Evolutionary conservation across 2,113 vertebrate genomes (phyloP).

Genomic region (Cricetomys ansorgei): DNA sequence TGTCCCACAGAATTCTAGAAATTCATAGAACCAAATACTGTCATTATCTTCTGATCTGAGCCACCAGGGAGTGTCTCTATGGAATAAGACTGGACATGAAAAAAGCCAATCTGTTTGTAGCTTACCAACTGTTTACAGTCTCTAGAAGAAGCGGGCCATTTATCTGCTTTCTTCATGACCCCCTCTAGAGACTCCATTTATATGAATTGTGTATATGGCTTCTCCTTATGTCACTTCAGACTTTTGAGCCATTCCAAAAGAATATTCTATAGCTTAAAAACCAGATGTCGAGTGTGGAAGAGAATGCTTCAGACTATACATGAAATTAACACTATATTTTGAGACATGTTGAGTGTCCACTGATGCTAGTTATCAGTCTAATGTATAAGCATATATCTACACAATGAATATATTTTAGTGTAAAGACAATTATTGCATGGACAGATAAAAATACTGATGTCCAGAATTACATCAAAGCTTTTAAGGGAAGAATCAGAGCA

Average conservation of each 20-base stretch:
- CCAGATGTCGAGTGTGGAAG: fast-evolving
- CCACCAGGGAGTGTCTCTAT: fast-evolving
- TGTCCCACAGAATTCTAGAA: neutral
- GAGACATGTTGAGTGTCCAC: neutral
- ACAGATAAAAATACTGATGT: neutral
- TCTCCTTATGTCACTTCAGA: neutral
- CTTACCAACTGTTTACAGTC: neutral
- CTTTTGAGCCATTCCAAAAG: neutral
- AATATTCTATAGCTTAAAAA: neutral
- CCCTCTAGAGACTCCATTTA: neutral
- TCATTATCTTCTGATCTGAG: neutral
- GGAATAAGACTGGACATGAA: neutral
- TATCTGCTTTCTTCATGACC: conserved; percentile 4
- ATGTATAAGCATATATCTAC: neutral
- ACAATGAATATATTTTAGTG: neutral
- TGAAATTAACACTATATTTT: neutral
- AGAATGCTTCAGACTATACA: neutral
- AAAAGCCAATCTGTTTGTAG: neutral
- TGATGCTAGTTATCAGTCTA: neutral
- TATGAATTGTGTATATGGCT: neutral
- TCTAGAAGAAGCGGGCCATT: neutral
- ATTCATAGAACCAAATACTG: neutral
- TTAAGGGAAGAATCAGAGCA: neutral
- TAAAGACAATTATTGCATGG: neutral
- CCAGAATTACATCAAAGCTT: neutral